These are phyloP conservation scores for Spea hammondii DNA, from an alignment of 2,797 vertebrate genomes.

Conservation along the genomic window DNA sequence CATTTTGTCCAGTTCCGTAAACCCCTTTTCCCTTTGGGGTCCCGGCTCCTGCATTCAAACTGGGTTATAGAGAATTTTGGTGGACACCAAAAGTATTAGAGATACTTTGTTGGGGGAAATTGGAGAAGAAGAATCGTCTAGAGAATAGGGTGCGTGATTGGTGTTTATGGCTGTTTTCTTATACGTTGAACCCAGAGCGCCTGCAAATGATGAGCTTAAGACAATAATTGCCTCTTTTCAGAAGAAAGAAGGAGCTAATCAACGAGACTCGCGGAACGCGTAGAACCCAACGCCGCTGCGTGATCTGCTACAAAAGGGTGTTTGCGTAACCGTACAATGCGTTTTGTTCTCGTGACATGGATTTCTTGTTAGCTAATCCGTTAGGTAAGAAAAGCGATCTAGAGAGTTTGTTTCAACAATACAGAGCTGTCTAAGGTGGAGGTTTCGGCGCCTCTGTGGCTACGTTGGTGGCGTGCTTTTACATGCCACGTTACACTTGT, in stretches of 20 bases:
- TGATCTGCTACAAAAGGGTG: slow-evolving; percentile 41
- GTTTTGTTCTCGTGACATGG: slow-evolving; percentile 32
- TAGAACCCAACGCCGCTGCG: slow-evolving; percentile 15
- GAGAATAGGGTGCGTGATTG: not conserved
- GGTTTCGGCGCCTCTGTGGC: slow-evolving; percentile 31
- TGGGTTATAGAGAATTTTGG: too few relatives aligned
- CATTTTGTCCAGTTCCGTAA: too few relatives aligned
- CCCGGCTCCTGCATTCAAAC: too few relatives aligned
- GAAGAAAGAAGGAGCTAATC: slow-evolving; percentile 12
- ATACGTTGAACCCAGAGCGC: not conserved
- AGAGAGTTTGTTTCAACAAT: slow-evolving; percentile 24
- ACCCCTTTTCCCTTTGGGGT: too few relatives aligned
- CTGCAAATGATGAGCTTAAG: slow-evolving; percentile 23
- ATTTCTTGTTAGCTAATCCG: slow-evolving; percentile 47
- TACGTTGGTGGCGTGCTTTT: slow-evolving; percentile 8
- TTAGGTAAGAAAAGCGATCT: slow-evolving; percentile 38
- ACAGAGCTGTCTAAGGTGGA: slow-evolving; percentile 30
- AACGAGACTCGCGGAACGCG: slow-evolving; percentile 1
- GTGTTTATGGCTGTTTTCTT: not conserved
- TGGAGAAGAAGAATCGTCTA: too few relatives aligned
- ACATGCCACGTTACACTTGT: slow-evolving; percentile 18
- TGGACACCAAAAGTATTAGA: too few relatives aligned
- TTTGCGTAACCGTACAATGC: slow-evolving; percentile 29
- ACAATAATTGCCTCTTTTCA: slow-evolving; percentile 36
- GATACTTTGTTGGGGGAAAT: too few relatives aligned